Evolutionary conservation across 2,888 invertebrate species (phyloP).

Genomic region (Embidobia sp.): DNA sequence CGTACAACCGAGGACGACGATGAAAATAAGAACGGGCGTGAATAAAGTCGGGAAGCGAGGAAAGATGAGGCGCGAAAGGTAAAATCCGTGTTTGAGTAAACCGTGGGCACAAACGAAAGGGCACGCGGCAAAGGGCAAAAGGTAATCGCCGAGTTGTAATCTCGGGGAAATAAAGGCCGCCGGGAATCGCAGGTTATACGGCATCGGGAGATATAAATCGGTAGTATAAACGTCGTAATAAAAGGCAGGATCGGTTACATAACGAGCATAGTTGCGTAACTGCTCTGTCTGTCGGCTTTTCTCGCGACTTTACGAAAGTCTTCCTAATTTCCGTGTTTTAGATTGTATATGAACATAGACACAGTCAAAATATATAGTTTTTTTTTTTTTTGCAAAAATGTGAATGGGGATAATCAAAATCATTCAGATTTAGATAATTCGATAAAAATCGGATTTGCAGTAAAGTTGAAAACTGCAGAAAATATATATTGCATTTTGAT

Average conservation of each 20-base stretch:
- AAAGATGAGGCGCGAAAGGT: slow-evolving; percentile 34
- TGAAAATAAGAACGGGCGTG: slow-evolving; percentile 21
- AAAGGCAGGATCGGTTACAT: slow-evolving; percentile 61
- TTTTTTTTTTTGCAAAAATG: no score
- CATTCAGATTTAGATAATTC: no score
- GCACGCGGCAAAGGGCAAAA: slow-evolving; percentile 52
- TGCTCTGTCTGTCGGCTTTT: slow-evolving; percentile 47
- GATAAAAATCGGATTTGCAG: no score
- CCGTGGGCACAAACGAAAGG: slow-evolving; percentile 24
- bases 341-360: slow-evolving; percentile 31
- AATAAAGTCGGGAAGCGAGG: slow-evolving; percentile 47
- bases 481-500: no score
- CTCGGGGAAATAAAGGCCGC: slow-evolving; percentile 63
- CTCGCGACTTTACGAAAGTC: slow-evolving; percentile 61
- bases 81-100: slow-evolving; percentile 27
- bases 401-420: background rate
- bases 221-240: slow-evolving; percentile 67
- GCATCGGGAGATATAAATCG: slow-evolving; percentile 68
- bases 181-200: slow-evolving; percentile 46
- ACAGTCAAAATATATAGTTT: no score
- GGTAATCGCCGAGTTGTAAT: slow-evolving; percentile 69
- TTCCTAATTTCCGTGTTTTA: slow-evolving; percentile 51
- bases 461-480: no score
- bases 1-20: slow-evolving; percentile 42
- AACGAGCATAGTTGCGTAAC: slow-evolving; percentile 57